These are phyloP conservation scores for Pollenia amentaria DNA, from an alignment of 2,888 invertebrate genomes.

Conservation along the genomic window DNA sequence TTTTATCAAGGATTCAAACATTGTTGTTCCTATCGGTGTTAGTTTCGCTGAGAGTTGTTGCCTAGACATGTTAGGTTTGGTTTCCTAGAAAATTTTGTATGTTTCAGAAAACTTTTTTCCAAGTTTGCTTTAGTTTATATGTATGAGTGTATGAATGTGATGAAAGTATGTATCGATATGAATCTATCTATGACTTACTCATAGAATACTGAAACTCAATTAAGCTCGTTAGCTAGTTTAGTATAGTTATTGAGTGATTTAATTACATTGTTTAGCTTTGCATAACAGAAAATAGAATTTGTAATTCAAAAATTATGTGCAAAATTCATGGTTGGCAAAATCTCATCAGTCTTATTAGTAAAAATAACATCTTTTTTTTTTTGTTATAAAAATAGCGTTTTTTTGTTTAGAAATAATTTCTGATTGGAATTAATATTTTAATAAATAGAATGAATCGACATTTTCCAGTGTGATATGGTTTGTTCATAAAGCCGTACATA, in stretches of 20 bases:
- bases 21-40: slow-evolving; percentile 30
- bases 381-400: no score
- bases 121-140: neutral
- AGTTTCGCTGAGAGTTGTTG: slow-evolving; percentile 34
- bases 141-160: neutral
- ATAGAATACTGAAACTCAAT: slow-evolving; percentile 68
- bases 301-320: no score
- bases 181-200: slow-evolving; percentile 34
- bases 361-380: no score
- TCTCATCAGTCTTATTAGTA: no score
- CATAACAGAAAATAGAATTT: neutral
- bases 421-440: no score
- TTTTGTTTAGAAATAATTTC: no score
- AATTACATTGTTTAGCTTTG: slow-evolving; percentile 44
- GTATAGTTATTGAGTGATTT: slow-evolving; percentile 66
- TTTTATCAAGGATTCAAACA: slow-evolving; percentile 44
- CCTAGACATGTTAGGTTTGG: slow-evolving; percentile 63
- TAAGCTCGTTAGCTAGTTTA: slow-evolving; percentile 72
- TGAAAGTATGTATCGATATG: neutral
- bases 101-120: slow-evolving; percentile 3
- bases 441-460: no score
- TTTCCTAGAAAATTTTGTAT: slow-evolving; percentile 11
- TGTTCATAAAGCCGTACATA: no score
- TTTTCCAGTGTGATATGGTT: no score
- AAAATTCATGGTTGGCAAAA: no score